Percentiles rank a stretch among this genome's conserved stretches.
Evolutionary conservation across 2,797 vertebrate genomes (phyloP).

Genomic region (Sandelia bainsii): DNA sequence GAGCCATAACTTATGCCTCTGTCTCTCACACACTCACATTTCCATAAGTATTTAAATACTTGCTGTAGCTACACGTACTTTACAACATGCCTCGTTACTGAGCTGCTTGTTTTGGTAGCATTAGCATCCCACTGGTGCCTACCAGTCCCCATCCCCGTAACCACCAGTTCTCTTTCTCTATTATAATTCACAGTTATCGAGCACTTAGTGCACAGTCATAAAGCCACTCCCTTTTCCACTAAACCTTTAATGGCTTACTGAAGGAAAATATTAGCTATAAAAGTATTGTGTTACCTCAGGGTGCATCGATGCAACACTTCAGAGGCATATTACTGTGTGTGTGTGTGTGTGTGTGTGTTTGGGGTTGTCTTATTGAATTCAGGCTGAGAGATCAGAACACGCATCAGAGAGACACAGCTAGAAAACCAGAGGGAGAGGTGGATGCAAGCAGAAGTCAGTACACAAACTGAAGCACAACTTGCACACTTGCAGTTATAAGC

Average conservation of each 20-base stretch:
- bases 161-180: conserved; percentile 17
- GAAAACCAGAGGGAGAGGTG: conserved; percentile 5
- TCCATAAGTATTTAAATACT: conserved; percentile 32
- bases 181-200: conserved; percentile 46
- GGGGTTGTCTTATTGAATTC: conserved; percentile 39
- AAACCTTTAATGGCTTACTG: conserved; percentile 54
- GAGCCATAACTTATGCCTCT: conserved; percentile 1
- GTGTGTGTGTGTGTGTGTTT: conserved; percentile 14
- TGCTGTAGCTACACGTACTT: background rate
- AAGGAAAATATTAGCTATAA: conserved; percentile 42
- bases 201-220: conserved; percentile 30
- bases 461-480: background rate
- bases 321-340: conserved; percentile 21
- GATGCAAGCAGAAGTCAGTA: background rate
- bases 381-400: conserved; percentile 29
- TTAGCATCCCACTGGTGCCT: conserved; percentile 34
- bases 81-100: background rate
- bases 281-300: conserved; percentile 62
- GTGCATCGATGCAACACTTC: conserved; percentile 19
- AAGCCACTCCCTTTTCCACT: conserved; percentile 55
- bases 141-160: conserved; percentile 35
- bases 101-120: conserved; percentile 34
- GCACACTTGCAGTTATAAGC: background rate
- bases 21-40: background rate
- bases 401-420: conserved; percentile 29